A percentile compares a stretch with the other conserved stretches of the same genome.
Conservation (phyloP, 2,797 vertebrate species). For the Atherinosoma microstoma region DNA sequence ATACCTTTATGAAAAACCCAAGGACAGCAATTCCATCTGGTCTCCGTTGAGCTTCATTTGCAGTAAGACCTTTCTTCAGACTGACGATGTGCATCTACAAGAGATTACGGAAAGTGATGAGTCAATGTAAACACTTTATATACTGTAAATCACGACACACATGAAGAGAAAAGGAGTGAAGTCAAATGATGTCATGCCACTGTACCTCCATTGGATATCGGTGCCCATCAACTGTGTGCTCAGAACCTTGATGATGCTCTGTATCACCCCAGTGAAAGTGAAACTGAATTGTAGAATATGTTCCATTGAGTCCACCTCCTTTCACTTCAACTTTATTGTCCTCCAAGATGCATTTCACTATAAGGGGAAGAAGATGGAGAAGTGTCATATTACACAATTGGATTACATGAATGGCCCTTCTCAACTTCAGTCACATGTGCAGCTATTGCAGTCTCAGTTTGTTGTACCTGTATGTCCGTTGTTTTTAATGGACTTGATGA, state of each 20-base stretch:
- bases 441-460: background rate
- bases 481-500: constrained; percentile 39
- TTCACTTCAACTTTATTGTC: constrained; percentile 50
- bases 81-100: constrained; percentile 83
- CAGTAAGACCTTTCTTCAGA: constrained; percentile 63
- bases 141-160: background rate
- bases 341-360: constrained; percentile 65
- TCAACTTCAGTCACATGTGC: background rate
- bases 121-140: background rate
- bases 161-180: background rate
- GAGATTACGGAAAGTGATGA: background rate
- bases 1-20: constrained; percentile 79
- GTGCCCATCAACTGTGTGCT: constrained; percentile 70
- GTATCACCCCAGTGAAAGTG: constrained; percentile 81
- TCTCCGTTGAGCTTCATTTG: constrained; percentile 4
- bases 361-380: background rate
- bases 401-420: background rate
- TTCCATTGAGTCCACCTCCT: constrained; percentile 67
- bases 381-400: background rate
- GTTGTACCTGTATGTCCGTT: constrained; percentile 68
- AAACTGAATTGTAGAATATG: constrained; percentile 66
- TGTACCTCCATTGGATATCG: constrained; percentile 80
- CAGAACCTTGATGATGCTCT: constrained; percentile 64
- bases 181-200: background rate
- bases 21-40: constrained; percentile 70